A percentile compares a stretch with the other conserved stretches of the same genome.
These are phyloP conservation scores for Suillia variegata DNA, from an alignment of 2,888 invertebrate species.

Conservation along the genomic window DNA sequence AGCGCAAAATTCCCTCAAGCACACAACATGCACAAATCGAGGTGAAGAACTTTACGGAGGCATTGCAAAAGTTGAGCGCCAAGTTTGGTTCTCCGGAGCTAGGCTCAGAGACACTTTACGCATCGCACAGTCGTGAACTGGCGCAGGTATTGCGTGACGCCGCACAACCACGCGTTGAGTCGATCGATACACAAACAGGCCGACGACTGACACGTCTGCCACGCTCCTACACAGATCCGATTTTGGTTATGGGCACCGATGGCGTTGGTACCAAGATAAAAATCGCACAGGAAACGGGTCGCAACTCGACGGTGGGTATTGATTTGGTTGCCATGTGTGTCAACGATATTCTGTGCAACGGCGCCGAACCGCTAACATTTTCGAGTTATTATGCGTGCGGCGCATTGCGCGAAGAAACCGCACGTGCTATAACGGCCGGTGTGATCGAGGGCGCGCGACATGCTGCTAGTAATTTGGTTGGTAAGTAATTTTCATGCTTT, in stretches of 20 bases:
- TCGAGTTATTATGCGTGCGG: conserved; percentile 94
- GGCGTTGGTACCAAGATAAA: conserved; percentile 98
- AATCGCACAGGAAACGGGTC: conserved; percentile 79
- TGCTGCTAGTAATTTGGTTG: conserved; percentile 84
- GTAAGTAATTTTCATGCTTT: conserved; percentile 62
- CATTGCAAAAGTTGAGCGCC: conserved; percentile 63
- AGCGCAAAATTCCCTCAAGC: conserved; percentile 28
- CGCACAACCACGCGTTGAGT: conserved; percentile 40
- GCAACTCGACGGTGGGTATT: conserved; percentile 84
- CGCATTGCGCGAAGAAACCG: conserved; percentile 72
- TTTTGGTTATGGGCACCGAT: conserved; percentile 92
- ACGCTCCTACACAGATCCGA: conserved; percentile 70
- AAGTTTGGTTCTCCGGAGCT: conserved; percentile 54
- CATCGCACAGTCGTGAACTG: conserved; percentile 26
- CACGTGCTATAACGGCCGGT: conserved; percentile 63
- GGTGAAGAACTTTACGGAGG: conserved; percentile 73
- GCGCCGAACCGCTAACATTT: conserved; percentile 94
- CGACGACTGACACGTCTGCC: conserved; percentile 56
- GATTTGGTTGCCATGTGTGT: conserved; percentile 99
- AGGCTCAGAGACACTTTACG: conserved; percentile 32
- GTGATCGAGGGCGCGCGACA: conserved; percentile 84
- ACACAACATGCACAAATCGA: conserved; percentile 43
- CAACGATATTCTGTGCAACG: conserved; percentile 95
- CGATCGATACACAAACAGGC: conserved; percentile 39
- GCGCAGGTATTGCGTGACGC: conserved; percentile 19